Evolutionary conservation across 1,140 invertebrate species (phyloP), one percentile per base, ranked within the genome.

Genomic region (Euwallacea fornicatus): DNA sequence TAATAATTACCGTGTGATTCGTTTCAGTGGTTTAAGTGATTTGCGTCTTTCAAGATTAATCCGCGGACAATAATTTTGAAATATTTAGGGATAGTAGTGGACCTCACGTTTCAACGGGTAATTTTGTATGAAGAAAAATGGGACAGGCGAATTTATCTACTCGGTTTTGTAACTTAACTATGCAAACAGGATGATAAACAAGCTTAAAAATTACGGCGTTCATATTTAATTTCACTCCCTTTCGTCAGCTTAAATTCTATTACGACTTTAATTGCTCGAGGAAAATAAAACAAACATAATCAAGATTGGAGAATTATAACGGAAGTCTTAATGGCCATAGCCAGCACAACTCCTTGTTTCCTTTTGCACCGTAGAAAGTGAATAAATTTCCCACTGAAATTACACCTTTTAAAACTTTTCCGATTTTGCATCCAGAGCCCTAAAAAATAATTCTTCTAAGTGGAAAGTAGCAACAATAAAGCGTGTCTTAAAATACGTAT

Each of bases 231-330:
- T 61, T 69, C n/a, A 54, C 66, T 61, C 58, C 43, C 58, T 21
- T 54, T n/a, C 66, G 42, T 69, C 66, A 69, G 66, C 61, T 69
- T 61, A 69, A 69, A 69, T 69, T 69, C 66, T 62, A 69, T 69
- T 69, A 61, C 58, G 46, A 61, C 15, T 62, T 69, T 69, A 69
- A 69, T 69, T 69, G 42, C 59, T 15, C 43, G 53, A 62, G 66
- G 66, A 58, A 67, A 69, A 69, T 69, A 62, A 69, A 69, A 69
- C 59, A 69, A 69, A 62, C 66, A 69, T 69, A 62, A 69, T 69
- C 66, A 69, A 69, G 59, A 69, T 69, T 15, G 42, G 8, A 33
- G 59, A 69, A 61, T 67, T 69, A 61, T 69, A 61, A 62, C 46
- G 66, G 66, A 69, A 69, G 59, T 42, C 15, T 69, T 69, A 69